These are phyloP conservation scores for Potorous gilbertii DNA, from an alignment of 2,797 vertebrate genomes.

Conservation along the genomic window DNA sequence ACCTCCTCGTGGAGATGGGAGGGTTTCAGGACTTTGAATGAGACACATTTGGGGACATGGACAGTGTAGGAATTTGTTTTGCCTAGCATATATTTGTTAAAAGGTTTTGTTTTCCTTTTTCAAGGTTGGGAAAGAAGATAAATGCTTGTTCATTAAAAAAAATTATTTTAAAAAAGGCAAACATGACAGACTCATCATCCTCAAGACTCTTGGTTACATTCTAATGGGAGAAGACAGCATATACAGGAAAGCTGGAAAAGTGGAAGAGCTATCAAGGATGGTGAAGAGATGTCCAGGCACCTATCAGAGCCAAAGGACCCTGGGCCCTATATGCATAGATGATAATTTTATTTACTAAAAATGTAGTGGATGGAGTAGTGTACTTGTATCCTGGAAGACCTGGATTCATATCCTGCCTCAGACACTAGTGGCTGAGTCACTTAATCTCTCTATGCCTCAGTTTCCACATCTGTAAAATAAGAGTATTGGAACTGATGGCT, in stretches of 20 bases:
- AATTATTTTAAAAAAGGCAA: background rate
- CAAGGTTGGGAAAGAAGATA: background rate
- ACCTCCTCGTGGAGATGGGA: background rate
- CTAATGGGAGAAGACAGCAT: background rate
- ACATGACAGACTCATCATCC: background rate
- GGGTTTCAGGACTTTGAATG: background rate
- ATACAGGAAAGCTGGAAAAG: background rate
- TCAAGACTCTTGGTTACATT: background rate
- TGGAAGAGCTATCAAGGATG: background rate
- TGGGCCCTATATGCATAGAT: background rate
- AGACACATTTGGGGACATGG: background rate
- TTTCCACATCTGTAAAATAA: background rate
- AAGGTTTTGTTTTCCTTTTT: background rate
- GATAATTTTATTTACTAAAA: background rate
- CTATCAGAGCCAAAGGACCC: background rate
- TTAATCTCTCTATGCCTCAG: background rate
- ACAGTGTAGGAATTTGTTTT: background rate
- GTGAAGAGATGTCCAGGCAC: background rate
- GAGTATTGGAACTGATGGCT: background rate
- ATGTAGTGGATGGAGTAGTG: background rate
- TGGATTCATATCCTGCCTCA: background rate
- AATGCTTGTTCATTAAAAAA: background rate
- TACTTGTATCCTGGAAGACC: background rate
- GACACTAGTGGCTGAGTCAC: background rate
- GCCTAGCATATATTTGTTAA: background rate